These are phyloP conservation scores for Acipenser ruthenus DNA, from an alignment of 2,797 vertebrate species.

Conservation along the genomic window DNA sequence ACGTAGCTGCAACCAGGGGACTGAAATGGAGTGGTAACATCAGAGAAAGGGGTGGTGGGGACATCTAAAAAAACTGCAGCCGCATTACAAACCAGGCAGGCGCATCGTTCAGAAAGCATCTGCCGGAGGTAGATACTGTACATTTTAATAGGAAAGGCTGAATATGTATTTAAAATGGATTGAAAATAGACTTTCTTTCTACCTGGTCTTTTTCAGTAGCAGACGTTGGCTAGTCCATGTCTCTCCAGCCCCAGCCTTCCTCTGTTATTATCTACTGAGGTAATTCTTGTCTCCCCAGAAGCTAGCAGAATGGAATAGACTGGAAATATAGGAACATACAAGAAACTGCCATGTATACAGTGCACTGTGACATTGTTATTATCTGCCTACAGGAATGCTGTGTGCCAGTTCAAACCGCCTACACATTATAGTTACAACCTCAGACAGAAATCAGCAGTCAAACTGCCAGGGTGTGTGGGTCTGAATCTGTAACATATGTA, in stretches of 20 bases:
- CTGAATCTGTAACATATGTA: constrained; percentile 15
- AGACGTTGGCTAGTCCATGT: too few relatives aligned
- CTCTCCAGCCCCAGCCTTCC: constrained; percentile 35
- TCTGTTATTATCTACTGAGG: constrained; percentile 23
- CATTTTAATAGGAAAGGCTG: too few relatives aligned
- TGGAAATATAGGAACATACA: constrained; percentile 39
- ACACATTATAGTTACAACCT: constrained; percentile 32
- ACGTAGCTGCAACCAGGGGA: too few relatives aligned
- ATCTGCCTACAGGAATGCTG: constrained; percentile 52
- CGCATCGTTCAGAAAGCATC: too few relatives aligned
- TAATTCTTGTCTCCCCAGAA: constrained; percentile 20
- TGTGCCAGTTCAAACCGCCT: constrained; percentile 44
- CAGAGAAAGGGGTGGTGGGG: too few relatives aligned
- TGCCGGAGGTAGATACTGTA: too few relatives aligned
- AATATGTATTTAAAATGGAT: too few relatives aligned
- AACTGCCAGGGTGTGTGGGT: constrained; percentile 22
- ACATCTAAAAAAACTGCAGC: too few relatives aligned
- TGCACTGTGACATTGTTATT: constrained; percentile 25
- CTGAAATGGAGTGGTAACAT: too few relatives aligned
- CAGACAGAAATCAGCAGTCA: constrained; percentile 49
- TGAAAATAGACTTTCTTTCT: too few relatives aligned
- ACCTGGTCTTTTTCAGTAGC: too few relatives aligned
- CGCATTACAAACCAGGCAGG: too few relatives aligned
- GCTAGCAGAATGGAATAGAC: constrained; percentile 40
- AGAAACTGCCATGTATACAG: constrained; percentile 37